These are phyloP conservation scores for Eupithecia subumbrata DNA, from an alignment of 2,888 invertebrate species.

Conservation along the genomic window DNA sequence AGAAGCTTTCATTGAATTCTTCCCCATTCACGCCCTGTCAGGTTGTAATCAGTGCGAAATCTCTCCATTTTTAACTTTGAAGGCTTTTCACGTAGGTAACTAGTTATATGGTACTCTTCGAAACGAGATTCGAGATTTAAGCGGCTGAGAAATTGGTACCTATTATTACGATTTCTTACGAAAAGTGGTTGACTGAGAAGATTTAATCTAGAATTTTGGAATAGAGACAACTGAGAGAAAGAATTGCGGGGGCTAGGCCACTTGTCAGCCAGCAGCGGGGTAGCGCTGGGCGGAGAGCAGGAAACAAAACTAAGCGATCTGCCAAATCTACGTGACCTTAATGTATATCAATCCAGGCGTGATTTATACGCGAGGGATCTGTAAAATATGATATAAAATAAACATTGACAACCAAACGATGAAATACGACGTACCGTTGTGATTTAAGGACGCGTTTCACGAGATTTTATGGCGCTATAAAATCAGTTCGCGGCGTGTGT, in stretches of 20 bases:
- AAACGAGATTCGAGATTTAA: background rate
- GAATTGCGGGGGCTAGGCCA: conserved; percentile 19
- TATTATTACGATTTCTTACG: background rate
- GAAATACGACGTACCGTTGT: conserved; percentile 81
- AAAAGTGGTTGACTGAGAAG: background rate
- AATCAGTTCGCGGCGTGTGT: conserved; percentile 74
- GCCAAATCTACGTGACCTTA: conserved; percentile 82
- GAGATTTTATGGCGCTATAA: conserved; percentile 83
- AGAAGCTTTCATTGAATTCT: conserved; percentile 63
- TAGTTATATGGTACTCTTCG: background rate
- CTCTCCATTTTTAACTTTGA: conserved; percentile 33
- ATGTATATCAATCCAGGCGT: conserved; percentile 81
- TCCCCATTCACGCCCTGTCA: conserved; percentile 61
- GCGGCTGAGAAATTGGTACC: conserved; percentile 4
- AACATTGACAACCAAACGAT: conserved; percentile 84
- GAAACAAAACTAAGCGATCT: conserved; percentile 71
- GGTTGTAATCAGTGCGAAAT: conserved; percentile 57
- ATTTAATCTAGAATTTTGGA: background rate
- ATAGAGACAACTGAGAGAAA: conserved; percentile 18
- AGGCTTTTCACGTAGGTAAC: conserved; percentile 10
- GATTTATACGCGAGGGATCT: conserved; percentile 81
- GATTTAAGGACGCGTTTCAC: conserved; percentile 83
- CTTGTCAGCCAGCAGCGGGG: conserved; percentile 32
- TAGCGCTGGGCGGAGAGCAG: conserved; percentile 43
- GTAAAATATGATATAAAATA: conserved; percentile 85